Conservation (phyloP, 2,888 invertebrate genomes). For the Andrena fulva region DNA sequence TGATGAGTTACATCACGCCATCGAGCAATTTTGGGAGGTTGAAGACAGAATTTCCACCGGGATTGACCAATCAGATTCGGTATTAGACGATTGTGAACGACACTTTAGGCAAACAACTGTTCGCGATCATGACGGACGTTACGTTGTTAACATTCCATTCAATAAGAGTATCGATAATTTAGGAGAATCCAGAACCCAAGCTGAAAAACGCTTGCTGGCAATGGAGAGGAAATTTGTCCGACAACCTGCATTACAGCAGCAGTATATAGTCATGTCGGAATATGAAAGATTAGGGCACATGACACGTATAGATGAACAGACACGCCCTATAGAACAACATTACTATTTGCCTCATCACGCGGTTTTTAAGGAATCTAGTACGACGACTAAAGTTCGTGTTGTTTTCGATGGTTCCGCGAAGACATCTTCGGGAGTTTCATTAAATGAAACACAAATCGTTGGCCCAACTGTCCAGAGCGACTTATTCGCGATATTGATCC, state of each 20-base stretch:
- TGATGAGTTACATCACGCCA: not conserved
- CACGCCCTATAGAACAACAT: not conserved
- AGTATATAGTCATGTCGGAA: constrained; percentile 23
- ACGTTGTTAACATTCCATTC: constrained; percentile 14
- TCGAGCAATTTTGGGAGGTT: constrained; percentile 23
- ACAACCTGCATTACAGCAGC: not conserved
- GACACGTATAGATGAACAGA: not conserved
- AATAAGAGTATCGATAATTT: not conserved
- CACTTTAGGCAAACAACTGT: not conserved
- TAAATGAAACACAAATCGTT: not conserved
- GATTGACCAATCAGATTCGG: not conserved
- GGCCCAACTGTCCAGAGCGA: not conserved
- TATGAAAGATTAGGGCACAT: constrained; percentile 20
- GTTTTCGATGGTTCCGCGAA: constrained; percentile 16
- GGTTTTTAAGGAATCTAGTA: not conserved
- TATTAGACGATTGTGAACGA: not conserved
- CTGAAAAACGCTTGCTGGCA: not conserved
- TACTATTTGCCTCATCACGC: constrained; percentile 30
- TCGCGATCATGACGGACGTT: not conserved
- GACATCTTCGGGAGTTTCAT: not conserved
- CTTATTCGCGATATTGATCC: not conserved
- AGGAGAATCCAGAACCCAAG: not conserved
- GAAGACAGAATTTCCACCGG: constrained; percentile 2
- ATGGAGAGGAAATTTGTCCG: not conserved
- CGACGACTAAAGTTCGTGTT: not conserved